Evolutionary conservation across 2,888 invertebrate species (phyloP), one percentile per base, ranked within the genome.

Genomic region (Sycophila texana): DNA sequence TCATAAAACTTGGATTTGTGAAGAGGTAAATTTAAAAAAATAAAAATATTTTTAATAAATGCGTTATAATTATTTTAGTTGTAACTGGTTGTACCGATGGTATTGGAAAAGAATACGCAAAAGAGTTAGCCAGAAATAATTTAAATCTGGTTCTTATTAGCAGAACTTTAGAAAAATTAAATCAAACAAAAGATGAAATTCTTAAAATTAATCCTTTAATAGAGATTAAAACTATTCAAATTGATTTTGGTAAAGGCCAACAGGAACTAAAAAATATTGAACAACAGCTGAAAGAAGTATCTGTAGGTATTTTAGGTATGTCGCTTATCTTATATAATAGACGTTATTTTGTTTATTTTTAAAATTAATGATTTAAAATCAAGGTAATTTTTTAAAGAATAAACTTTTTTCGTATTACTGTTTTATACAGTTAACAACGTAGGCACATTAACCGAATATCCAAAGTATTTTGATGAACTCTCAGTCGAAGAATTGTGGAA

Each of bases 21-120:
- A 26, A 26, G 26, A 26, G 26, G 26, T 26, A 26, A 3, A 26
- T 2, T 39, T 39, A 39, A 39, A 39, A 39, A 7, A 39, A 39
- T 1, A 39, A 22, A 20, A 51, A 20, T 12, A 39, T 30, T 60
- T 70, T 82, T 80, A 20, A 84, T 90, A 39, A 39, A 5, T 39
- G 4, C 4, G 39, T 10, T 39, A 39, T 39, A 10, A 1, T 7
- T 39, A 39, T 39, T 92, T n/a, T 91, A 97, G 97, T 96, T 83
- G 93, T 98, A 72, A 98, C 97, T 0, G 97, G 97, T 13, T 94
- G 95, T 12, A 97, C 97, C 0, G 97, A 98, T 91, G 97, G 97
- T 75, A 97, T 98, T 88, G 97, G 97, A 68, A 96, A 95, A 91
- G 95, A 96, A 83, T 98, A 97, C 89, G 96, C 96, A 57, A 90